Evolutionary conservation across 2,113 vertebrate species (phyloP), one percentile per base, ranked within the genome.

Genomic region (Laticauda laticaudata): DNA sequence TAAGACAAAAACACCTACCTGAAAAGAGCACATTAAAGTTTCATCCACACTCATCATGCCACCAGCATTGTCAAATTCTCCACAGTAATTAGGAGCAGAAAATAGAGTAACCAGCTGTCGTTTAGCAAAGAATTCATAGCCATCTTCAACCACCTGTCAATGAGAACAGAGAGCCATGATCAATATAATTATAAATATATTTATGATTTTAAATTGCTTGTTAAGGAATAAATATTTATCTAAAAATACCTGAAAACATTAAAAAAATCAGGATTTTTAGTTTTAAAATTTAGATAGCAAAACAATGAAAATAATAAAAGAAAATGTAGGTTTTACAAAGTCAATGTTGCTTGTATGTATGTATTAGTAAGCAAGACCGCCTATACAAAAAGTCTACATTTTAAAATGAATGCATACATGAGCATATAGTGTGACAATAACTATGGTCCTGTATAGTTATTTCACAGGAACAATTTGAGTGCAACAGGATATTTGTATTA

Each of bases 21-120:
- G 99, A 97, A 99, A 99, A 56, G 99, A 99, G 96, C 99, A 99
- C 99, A 99, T 99, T 97, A 99, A 97, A 90, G 99, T 99, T 96
- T 99, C 99, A 94, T 99, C 99, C 64, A 99, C 99, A 91, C 99
- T 99, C 99, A 99, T 99, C 99, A 99, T 99, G 95, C 98, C 99
- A 85, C 99, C 99, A 93, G 99, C 99, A 90, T 99, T 99, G 97
- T 99, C 99, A 95, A 99, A 99, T 96, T 99, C 99, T 90, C 99
- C 99, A 95, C 99, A 99, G 94, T 99, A 99, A 98, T 99, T 99
- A 57, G 99, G 98, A 93, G 99, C 99, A 45, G 98, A 99, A 97
- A 99, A 99, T 51, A 99, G 97, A 29, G 98, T 99, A 94, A 99
- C 99, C 98, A 99, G 97, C 95, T 99, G 99, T 92, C 98, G 97